These are phyloP conservation scores for Brachyhypopomus gauderio DNA, from an alignment of 2,113 vertebrate species.

Conservation along the genomic window DNA sequence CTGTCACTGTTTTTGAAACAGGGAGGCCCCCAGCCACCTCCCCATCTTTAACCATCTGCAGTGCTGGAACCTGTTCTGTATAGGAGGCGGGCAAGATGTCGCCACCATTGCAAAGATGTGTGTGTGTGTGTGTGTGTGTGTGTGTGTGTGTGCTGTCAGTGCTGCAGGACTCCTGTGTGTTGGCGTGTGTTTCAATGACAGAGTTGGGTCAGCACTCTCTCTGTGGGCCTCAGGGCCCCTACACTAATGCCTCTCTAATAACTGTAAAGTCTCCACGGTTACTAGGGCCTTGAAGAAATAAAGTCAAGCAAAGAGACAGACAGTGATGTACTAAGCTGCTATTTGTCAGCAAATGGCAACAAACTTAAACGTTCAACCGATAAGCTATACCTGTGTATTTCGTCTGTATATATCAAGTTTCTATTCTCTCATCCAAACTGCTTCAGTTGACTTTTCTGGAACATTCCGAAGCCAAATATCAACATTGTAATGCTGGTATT, in stretches of 20 bases:
- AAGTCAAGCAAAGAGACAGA: neutral
- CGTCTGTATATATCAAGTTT: neutral
- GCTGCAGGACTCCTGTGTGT: neutral
- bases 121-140: neutral
- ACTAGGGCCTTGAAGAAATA: constrained; percentile 4
- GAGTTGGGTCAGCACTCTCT: constrained; percentile 46
- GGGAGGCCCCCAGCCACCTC: neutral
- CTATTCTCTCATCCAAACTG: neutral
- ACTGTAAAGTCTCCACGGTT: constrained; percentile 28
- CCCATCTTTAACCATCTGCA: neutral
- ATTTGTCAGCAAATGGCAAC: neutral
- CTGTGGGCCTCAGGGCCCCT: constrained; percentile 16
- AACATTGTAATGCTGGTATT: no score
- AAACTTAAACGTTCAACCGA: neutral
- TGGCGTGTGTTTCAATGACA: constrained; percentile 37
- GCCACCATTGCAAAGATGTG: constrained; percentile 11
- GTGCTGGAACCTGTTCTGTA: neutral
- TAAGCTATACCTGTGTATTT: no score
- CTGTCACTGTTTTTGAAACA: neutral
- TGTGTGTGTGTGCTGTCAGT: neutral
- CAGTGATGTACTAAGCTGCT: neutral
- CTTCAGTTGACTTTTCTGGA: neutral
- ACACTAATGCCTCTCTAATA: constrained; percentile 44
- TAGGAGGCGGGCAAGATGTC: neutral
- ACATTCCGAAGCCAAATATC: no score